Evolutionary conservation across 1,140 invertebrate genomes (phyloP).

Genomic region (Pristionchus pacificus): DNA sequence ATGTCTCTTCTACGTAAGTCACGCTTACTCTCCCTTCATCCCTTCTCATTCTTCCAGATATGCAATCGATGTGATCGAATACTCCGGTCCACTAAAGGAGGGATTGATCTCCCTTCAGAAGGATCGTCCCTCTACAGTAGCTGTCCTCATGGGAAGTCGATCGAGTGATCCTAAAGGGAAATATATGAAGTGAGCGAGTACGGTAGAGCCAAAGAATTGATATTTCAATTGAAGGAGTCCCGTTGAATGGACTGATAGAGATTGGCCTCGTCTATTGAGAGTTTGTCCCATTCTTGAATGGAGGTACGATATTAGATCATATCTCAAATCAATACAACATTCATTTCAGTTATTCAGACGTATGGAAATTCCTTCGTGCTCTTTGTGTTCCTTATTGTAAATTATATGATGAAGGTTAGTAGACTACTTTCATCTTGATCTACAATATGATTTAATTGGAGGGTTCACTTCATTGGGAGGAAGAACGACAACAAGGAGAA

Average conservation of each 20-base stretch:
- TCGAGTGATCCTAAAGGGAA: slow-evolving; percentile 28
- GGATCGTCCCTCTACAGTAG: slow-evolving; percentile 11
- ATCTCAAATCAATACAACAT: too few relatives aligned
- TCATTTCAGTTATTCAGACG: too few relatives aligned
- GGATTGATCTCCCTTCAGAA: slow-evolving; percentile 15
- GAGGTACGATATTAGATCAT: too few relatives aligned
- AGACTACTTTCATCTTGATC: neutral
- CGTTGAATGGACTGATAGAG: slow-evolving; percentile 28
- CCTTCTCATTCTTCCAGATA: slow-evolving; percentile 15
- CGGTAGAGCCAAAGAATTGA: neutral
- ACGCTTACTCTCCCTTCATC: too few relatives aligned
- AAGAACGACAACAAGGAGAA: slow-evolving; percentile 14
- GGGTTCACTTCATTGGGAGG: slow-evolving; percentile 30
- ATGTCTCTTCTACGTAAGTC: slow-evolving; percentile 18
- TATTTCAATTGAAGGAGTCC: neutral
- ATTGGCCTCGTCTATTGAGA: slow-evolving; percentile 27
- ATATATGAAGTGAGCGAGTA: slow-evolving; percentile 28
- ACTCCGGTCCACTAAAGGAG: slow-evolving; percentile 22
- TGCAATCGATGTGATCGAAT: slow-evolving; percentile 27
- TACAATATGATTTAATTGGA: slow-evolving; percentile 1
- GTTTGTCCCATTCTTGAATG: slow-evolving; percentile 29
- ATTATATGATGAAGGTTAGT: slow-evolving; percentile 24
- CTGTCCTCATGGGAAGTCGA: slow-evolving; percentile 30
- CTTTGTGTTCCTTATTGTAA: slow-evolving; percentile 27
- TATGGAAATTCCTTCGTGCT: slow-evolving; percentile 22